Conservation (phyloP, 2,888 invertebrate genomes). For the Temnothorax ravouxi region DNA sequence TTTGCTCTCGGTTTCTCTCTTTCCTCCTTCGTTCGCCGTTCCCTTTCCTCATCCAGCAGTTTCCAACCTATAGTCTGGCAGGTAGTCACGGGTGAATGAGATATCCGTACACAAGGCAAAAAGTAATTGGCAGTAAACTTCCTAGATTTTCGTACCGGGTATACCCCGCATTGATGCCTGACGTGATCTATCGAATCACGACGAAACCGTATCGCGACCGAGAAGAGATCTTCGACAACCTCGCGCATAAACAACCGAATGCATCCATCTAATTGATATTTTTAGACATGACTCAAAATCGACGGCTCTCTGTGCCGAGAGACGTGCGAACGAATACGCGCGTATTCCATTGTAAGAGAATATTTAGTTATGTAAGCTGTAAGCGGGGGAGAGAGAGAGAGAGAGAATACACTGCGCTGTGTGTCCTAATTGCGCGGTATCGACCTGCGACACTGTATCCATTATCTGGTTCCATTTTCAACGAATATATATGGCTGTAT, state of each 20-base stretch:
- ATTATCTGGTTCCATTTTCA: slow-evolving; percentile 49
- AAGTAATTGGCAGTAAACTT: slow-evolving; percentile 77
- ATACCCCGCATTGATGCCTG: slow-evolving; percentile 60
- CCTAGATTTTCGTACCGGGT: slow-evolving; percentile 26
- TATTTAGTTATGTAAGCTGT: slow-evolving; percentile 58
- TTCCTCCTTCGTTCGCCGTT: slow-evolving; percentile 18
- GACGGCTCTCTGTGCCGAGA: neutral
- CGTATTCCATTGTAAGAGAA: slow-evolving; percentile 51
- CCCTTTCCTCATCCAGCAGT: slow-evolving; percentile 44
- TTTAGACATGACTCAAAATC: slow-evolving; percentile 60
- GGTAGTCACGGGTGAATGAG: slow-evolving; percentile 60
- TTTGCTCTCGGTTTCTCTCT: slow-evolving; percentile 13
- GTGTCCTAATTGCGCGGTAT: slow-evolving; percentile 56
- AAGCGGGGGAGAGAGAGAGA: neutral
- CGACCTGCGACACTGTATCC: slow-evolving; percentile 50
- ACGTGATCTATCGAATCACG: slow-evolving; percentile 57
- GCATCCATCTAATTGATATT: slow-evolving; percentile 54
- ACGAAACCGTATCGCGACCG: neutral
- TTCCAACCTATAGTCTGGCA: slow-evolving; percentile 61
- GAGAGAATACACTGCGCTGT: slow-evolving; percentile 35
- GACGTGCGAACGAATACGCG: slow-evolving; percentile 15
- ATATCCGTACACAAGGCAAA: slow-evolving; percentile 56
- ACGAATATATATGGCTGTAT: slow-evolving; percentile 39
- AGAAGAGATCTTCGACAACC: neutral
- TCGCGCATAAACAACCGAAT: neutral